Evolutionary conservation across 2,797 vertebrate genomes (phyloP).

Genomic region (Tiaroga cobitis): DNA sequence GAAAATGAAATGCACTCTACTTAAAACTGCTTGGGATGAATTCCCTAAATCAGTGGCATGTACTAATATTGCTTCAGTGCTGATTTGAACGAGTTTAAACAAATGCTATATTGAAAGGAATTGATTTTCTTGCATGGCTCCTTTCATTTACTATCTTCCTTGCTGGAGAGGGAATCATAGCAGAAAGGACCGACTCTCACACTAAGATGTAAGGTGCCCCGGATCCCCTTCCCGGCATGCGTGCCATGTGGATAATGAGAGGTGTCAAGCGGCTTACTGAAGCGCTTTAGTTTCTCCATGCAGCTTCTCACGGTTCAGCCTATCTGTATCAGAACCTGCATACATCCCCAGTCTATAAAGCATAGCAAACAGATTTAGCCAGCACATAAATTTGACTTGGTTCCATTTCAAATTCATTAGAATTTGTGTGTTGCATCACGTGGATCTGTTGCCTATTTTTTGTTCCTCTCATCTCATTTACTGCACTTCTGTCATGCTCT

Average conservation of each 20-base stretch:
- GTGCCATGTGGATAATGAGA: slow-evolving; percentile 53
- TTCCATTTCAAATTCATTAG: slow-evolving; percentile 62
- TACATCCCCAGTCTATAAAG: slow-evolving; percentile 68
- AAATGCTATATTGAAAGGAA: not conserved
- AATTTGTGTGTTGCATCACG: not conserved
- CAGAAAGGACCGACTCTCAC: slow-evolving; percentile 42
- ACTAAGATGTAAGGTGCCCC: slow-evolving; percentile 46
- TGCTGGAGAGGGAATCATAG: slow-evolving; percentile 29
- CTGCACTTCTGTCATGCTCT: slow-evolving; percentile 37
- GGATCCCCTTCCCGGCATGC: slow-evolving; percentile 26
- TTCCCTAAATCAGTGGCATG: not conserved
- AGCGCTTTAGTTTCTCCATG: slow-evolving; percentile 47
- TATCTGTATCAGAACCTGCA: slow-evolving; percentile 47
- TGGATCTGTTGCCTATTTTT: slow-evolving; percentile 23
- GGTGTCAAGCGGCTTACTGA: slow-evolving; percentile 54
- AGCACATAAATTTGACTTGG: slow-evolving; percentile 59
- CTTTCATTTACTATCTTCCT: slow-evolving; percentile 23
- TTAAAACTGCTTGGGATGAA: not conserved
- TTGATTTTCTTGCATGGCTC: slow-evolving; percentile 14
- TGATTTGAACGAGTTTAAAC: slow-evolving; percentile 39
- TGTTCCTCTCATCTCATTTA: slow-evolving; percentile 33
- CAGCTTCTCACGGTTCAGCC: slow-evolving; percentile 40
- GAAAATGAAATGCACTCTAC: not conserved
- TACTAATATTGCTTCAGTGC: not conserved
- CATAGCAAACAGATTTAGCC: slow-evolving; percentile 64